These are phyloP conservation scores for Saccopteryx bilineata DNA, from an alignment of 2,113 vertebrate species.

Conservation along the genomic window DNA sequence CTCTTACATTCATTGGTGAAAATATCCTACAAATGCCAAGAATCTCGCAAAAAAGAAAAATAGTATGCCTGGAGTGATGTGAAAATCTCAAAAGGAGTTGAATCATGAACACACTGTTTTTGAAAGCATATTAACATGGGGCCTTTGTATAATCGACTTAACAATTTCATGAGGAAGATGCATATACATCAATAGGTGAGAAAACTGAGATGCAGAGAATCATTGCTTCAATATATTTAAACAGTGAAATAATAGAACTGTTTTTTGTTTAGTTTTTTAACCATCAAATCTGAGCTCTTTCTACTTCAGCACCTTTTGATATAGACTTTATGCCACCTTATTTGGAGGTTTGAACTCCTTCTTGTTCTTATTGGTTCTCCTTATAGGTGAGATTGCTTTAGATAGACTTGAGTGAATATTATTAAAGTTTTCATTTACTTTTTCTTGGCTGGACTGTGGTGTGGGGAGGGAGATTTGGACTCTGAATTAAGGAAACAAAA, in stretches of 20 bases:
- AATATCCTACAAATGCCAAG: slow-evolving; percentile 38
- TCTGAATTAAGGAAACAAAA: neutral
- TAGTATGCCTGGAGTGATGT: neutral
- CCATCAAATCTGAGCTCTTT: neutral
- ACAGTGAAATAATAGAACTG: neutral
- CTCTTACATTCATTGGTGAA: slow-evolving; percentile 53
- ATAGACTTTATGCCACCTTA: neutral
- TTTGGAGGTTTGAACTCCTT: neutral
- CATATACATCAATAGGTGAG: neutral
- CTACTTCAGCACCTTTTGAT: neutral
- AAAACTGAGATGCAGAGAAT: slow-evolving; percentile 33
- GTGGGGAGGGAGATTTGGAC: neutral
- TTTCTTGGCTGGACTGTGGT: neutral
- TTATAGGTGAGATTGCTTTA: slow-evolving; percentile 48
- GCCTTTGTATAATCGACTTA: neutral
- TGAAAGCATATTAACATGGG: neutral
- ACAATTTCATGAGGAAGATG: neutral
- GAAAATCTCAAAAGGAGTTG: slow-evolving; percentile 36
- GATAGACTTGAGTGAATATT: neutral
- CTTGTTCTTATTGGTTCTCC: neutral
- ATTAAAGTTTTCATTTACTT: neutral
- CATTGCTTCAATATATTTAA: neutral
- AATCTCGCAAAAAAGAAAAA: slow-evolving; percentile 41
- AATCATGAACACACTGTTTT: slow-evolving; percentile 48
- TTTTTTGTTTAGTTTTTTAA: neutral